phyloP scores from a whole-genome alignment of 2,888 invertebrate species.

The Exocentrus adspersus region DNA sequence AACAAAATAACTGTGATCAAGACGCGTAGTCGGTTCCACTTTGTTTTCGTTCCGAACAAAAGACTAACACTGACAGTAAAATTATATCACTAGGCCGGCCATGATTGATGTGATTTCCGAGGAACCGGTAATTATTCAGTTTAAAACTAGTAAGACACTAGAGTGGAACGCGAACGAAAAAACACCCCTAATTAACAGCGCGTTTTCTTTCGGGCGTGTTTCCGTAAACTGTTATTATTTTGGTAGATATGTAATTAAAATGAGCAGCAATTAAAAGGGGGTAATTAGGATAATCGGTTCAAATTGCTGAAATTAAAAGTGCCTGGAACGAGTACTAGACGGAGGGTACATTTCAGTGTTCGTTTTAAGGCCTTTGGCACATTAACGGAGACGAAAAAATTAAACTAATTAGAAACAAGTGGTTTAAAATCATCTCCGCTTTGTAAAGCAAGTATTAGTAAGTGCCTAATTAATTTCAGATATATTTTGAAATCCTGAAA shows the following conservation, averaged over 20 bases:
- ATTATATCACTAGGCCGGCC: conserved; percentile 42
- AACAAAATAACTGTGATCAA: conserved; percentile 30
- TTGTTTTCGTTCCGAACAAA: conserved; percentile 26
- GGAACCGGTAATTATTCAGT: conserved; percentile 21
- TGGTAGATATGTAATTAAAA: conserved; percentile 6
- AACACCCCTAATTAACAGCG: conserved; percentile 13
- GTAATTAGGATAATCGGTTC: not conserved
- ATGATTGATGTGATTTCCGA: conserved; percentile 41
- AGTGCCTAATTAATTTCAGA: too few relatives aligned
- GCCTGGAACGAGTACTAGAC: not conserved
- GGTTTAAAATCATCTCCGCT: too few relatives aligned
- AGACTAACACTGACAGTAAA: conserved; percentile 43
- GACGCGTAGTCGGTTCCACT: conserved; percentile 13
- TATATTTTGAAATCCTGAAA: too few relatives aligned
- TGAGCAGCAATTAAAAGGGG: conserved; percentile 2
- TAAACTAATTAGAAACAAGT: too few relatives aligned
- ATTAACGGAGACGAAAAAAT: too few relatives aligned
- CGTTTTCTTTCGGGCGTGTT: conserved; percentile 8
- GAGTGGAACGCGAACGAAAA: not conserved
- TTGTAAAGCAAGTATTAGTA: too few relatives aligned
- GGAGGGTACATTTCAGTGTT: too few relatives aligned
- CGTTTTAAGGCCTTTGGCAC: too few relatives aligned
- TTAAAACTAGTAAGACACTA: conserved; percentile 4
- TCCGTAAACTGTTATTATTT: conserved; percentile 24
- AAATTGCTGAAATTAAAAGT: not conserved